Percentiles rank a stretch among this genome's conserved stretches.
Evolutionary conservation across 2,888 invertebrate species (phyloP).

Genomic region (Calameuta filiformis): DNA sequence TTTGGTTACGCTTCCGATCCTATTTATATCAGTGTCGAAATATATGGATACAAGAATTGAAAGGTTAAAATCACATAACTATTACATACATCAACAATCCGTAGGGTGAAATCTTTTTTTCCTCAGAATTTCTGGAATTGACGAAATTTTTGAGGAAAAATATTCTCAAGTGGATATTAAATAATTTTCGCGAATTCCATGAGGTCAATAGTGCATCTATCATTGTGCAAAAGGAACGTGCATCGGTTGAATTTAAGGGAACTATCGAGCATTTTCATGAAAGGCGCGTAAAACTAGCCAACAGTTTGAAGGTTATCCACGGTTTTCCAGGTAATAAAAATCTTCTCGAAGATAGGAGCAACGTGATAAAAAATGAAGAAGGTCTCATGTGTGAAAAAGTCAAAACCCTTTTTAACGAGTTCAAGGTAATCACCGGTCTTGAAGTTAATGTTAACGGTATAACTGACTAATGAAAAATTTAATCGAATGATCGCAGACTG

Average conservation of each 20-base stretch:
- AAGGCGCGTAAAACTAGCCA: constrained; percentile 17
- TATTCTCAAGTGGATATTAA: not conserved
- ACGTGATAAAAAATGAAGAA: constrained; percentile 12
- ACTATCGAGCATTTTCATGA: constrained; percentile 13
- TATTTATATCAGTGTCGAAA: constrained; percentile 25
- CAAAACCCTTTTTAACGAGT: constrained; percentile 11
- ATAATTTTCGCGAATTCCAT: not conserved
- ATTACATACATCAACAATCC: not conserved
- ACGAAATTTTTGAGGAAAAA: not conserved
- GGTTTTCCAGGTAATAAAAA: constrained; percentile 22
- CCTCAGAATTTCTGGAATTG: not conserved
- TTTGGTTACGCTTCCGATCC: constrained; percentile 16
- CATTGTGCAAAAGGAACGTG: not conserved
- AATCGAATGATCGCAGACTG: constrained; percentile 10
- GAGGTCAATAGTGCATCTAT: not conserved
- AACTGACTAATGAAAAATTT: not conserved
- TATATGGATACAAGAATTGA: constrained; percentile 27
- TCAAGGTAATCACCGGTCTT: constrained; percentile 12
- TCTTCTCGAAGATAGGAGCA: constrained; percentile 18
- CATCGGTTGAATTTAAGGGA: not conserved
- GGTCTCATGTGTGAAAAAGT: constrained; percentile 17
- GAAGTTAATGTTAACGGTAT: not conserved
- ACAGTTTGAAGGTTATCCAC: constrained; percentile 16
- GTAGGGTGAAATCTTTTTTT: not conserved
- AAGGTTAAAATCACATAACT: constrained; percentile 12